phyloP scores from a whole-genome alignment of 2,888 invertebrate genomes.

The Synanthedon vespiformis region DNA sequence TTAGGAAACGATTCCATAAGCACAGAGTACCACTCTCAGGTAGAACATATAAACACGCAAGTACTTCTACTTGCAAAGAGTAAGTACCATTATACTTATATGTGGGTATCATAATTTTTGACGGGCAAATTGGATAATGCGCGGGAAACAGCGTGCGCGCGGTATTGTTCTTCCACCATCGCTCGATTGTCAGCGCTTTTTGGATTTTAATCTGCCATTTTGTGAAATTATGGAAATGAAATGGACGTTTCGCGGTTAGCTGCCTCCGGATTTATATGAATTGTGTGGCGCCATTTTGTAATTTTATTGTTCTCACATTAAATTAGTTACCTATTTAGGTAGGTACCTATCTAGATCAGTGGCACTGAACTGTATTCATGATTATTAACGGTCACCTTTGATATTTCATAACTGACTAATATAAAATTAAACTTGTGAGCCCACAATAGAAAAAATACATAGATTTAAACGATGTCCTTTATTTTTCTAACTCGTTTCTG shows the following conservation, averaged over 20 bases:
- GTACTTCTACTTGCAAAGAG: too few relatives aligned
- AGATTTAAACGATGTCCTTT: too few relatives aligned
- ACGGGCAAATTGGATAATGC: conserved; percentile 65
- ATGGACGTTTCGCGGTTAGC: conserved; percentile 65
- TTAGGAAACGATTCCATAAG: too few relatives aligned
- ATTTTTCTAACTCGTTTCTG: too few relatives aligned
- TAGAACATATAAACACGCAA: too few relatives aligned
- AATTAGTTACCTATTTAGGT: conserved; percentile 19
- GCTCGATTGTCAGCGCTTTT: conserved; percentile 55
- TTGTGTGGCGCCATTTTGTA: conserved; percentile 35
- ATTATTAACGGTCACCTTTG: too few relatives aligned
- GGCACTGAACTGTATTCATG: neutral
- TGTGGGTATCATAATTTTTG: conserved; percentile 27
- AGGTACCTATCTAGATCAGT: neutral
- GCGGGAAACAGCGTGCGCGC: conserved; percentile 37
- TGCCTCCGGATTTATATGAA: conserved; percentile 31
- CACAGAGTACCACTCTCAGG: too few relatives aligned
- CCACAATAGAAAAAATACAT: too few relatives aligned
- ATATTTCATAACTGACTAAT: too few relatives aligned
- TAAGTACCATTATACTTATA: too few relatives aligned
- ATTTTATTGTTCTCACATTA: conserved; percentile 44
- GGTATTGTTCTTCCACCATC: conserved; percentile 52
- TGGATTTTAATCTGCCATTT: conserved; percentile 61
- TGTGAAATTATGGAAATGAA: conserved; percentile 64
- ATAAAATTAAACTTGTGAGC: too few relatives aligned